A percentile compares a stretch with the other conserved stretches of the same genome.
Evolutionary conservation across 2,113 vertebrate genomes (phyloP).

Genomic region (Saguinus midas): DNA sequence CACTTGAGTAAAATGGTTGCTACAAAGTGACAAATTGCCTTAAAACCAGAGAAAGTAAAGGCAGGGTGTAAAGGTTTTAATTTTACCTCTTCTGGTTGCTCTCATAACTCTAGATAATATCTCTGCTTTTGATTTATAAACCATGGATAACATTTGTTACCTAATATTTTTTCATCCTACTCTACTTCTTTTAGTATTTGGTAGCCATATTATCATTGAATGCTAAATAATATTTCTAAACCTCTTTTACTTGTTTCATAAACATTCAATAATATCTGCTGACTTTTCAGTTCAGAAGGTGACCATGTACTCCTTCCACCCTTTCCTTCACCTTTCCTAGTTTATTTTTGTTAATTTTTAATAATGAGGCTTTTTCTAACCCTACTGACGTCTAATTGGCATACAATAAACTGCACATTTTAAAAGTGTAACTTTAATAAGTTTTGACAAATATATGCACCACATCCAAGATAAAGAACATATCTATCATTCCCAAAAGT

Average conservation of each 20-base stretch:
- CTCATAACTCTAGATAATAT: background rate
- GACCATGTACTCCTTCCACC: background rate
- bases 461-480: background rate
- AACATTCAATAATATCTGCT: background rate
- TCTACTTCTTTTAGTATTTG: background rate
- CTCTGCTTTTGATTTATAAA: background rate
- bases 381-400: background rate
- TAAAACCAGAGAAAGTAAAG: conserved; percentile 49
- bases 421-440: background rate
- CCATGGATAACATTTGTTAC: background rate
- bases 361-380: background rate
- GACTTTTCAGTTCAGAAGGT: background rate
- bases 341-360: background rate
- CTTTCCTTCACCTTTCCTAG: background rate
- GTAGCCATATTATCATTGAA: background rate
- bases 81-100: background rate
- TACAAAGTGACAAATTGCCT: conserved; percentile 52
- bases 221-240: background rate
- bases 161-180: background rate
- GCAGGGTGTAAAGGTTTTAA: background rate
- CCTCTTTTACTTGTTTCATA: background rate
- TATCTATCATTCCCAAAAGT: background rate
- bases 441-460: background rate
- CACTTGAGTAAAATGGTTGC: conserved; percentile 41
- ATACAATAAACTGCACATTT: background rate